Base-by-base conservation (phyloP, 2,797 vertebrate species). In the Lophotriccus pileatus region DNA sequence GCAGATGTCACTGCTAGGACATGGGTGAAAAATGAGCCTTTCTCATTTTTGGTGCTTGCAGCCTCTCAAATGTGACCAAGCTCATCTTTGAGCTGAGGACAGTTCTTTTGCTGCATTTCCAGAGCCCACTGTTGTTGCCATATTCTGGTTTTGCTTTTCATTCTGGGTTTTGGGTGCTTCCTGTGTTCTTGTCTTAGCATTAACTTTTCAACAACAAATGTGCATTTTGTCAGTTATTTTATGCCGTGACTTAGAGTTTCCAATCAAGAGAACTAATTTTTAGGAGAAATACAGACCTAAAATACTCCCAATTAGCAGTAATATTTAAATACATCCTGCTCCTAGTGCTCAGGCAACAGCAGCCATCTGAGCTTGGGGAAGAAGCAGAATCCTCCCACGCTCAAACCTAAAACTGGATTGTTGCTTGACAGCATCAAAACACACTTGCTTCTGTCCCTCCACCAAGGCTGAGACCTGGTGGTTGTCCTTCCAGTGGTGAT, bases 311-410 rank as follows among this genome's bases (percentile, higher is more conserved):
- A 93, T 90, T 93, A 93, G 49, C 74, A 89, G 88, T 81, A 96
- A 79, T 95, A 95, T 94, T 95, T 95, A 96, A 94, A 94, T 87
- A 92, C 43, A 87, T 94, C 89, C 90, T 95, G 94, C 92, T 95
- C 84, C 72, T 89, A 89, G 78, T 84, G 87, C 74, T 94, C 60
- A 84, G 87, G 89, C 91, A 70, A 52, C 52, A 53, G 89, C 91
- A 85, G 64, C 74, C 77, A 87, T 91, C 91, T 88, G 87, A 95
- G 93, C 74, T 53, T 0, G 4, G 85, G 67, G 74, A 91, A 91
- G 75, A 90, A 81, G 62, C 69, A 62, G 67, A 76, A 37, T 79
- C 67, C 59, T 94, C 85, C 94, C 83, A 77, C 67, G 2, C 91
- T 94, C 80, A 84, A 73, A 79, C 85, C 47, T 91, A 73, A 84